Base-by-base conservation (phyloP, 2,113 vertebrate genomes). In the Stegostoma tigrinum region DNA sequence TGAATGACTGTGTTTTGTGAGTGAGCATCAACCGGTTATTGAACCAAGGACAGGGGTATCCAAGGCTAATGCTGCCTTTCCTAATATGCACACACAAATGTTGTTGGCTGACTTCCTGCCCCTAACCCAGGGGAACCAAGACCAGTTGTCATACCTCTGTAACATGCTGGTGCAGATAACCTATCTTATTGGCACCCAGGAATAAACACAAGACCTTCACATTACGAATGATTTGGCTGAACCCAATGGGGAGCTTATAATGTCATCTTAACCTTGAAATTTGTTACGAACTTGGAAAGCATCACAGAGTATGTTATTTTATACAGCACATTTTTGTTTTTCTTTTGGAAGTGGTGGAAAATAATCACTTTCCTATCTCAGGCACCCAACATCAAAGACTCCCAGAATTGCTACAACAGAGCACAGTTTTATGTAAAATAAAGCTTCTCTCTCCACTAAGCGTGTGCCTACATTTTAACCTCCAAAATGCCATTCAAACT, bases 261-360 rank as follows among this genome's bases (percentile, higher is more conserved):
- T 83, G 80, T 83, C 80, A 83, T 42, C n/a, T 42, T 83, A 83
- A 83, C 80, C 80, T 83, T 83, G n/a, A 83, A 42, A 83, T 83
- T 83, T 83, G 80, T 83, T 83, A 45, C 38, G 7, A 45, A 83
- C 19, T 83, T 83, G 80, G 80, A 45, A 38, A 45, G 80, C 80
- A 45, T 1, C 38, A 42, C 80, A 83, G 78, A 83, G 80, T 45
- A 14, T 80, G n/a, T 83, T 83, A 83, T 83, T 83, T 15, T 42
- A 42, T 42, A 6, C 17, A 42, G 80, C 42, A n/a, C 4, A 75
- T 75, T 83, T 45, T 83, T 38, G 23, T 80, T 21, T 45, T 21
- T 42, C 80, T 83, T 42, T 83, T 45, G 80, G 6, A 83, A 83
- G 17, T 0, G 38, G 38, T 83, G 80, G 80, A 83, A 83, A 83